Evolutionary conservation across 2,888 invertebrate species (phyloP).

Genomic region (Leptinotarsa juncta): DNA sequence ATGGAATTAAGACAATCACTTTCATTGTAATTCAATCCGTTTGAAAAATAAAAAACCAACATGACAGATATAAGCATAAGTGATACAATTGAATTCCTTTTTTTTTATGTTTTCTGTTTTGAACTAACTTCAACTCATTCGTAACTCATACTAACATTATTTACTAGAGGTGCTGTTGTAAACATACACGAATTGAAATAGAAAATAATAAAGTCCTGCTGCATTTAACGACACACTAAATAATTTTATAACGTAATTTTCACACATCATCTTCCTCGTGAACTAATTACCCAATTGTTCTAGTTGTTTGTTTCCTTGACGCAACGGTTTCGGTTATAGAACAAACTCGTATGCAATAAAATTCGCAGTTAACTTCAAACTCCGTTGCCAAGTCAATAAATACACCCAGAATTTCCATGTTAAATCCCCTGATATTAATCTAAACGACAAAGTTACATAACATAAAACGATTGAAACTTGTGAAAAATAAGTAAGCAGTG

Average conservation of each 20-base stretch:
- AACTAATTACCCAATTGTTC: background rate
- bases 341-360: background rate
- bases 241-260: background rate
- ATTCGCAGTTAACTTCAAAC: background rate
- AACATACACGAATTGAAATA: background rate
- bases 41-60: too few relatives aligned
- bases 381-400: conserved; percentile 5
- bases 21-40: too few relatives aligned
- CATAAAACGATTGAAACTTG: conserved; percentile 6
- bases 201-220: background rate
- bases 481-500: conserved; percentile 5
- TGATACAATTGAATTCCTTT: too few relatives aligned
- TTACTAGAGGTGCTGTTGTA: background rate
- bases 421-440: background rate
- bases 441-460: conserved; percentile 13
- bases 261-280: background rate
- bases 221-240: background rate
- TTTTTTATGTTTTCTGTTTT: too few relatives aligned
- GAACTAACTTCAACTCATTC: too few relatives aligned
- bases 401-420: background rate
- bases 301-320: background rate
- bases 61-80: too few relatives aligned
- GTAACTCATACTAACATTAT: background rate
- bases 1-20: too few relatives aligned
- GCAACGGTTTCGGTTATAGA: background rate